phyloP scores from a whole-genome alignment of 1,140 invertebrate genomes.

The Bombus balteatus region DNA sequence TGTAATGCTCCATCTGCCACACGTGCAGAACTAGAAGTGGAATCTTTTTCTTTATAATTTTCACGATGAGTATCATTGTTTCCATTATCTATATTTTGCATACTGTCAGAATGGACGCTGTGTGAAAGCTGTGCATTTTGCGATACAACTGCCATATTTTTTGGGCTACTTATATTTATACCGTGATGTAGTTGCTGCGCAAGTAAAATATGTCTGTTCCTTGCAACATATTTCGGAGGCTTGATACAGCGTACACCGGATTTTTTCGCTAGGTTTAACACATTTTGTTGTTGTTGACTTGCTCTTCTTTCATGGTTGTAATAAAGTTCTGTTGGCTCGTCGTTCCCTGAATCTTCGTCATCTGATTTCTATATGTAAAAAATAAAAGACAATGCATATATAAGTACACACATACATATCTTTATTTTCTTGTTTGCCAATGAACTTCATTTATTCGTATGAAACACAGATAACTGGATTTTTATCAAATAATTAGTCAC shows the following conservation, averaged over 20 bases:
- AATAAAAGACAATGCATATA: neutral
- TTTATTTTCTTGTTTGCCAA: neutral
- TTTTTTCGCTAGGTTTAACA: conserved; percentile 63
- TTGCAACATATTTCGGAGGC: conserved; percentile 58
- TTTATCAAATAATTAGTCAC: neutral
- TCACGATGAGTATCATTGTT: conserved; percentile 21
- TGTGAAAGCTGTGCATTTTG: neutral
- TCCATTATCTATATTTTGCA: conserved; percentile 34
- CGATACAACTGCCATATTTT: neutral
- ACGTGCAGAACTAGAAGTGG: neutral
- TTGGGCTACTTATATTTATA: conserved; percentile 19
- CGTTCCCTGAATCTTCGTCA: conserved; percentile 96
- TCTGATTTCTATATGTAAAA: conserved; percentile 88
- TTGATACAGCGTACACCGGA: conserved; percentile 62
- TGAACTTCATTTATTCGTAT: neutral
- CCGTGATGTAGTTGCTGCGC: neutral
- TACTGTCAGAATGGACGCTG: neutral
- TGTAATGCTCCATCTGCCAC: conserved; percentile 31
- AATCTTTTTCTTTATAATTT: conserved; percentile 19
- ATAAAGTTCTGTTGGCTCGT: conserved; percentile 92
- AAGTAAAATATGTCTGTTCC: conserved; percentile 53
- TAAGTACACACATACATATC: neutral
- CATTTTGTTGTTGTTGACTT: conserved; percentile 75
- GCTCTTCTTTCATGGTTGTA: conserved; percentile 80
- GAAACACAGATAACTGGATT: neutral